Conservation (phyloP, 2,888 invertebrate species). For the Carabus problematicus region DNA sequence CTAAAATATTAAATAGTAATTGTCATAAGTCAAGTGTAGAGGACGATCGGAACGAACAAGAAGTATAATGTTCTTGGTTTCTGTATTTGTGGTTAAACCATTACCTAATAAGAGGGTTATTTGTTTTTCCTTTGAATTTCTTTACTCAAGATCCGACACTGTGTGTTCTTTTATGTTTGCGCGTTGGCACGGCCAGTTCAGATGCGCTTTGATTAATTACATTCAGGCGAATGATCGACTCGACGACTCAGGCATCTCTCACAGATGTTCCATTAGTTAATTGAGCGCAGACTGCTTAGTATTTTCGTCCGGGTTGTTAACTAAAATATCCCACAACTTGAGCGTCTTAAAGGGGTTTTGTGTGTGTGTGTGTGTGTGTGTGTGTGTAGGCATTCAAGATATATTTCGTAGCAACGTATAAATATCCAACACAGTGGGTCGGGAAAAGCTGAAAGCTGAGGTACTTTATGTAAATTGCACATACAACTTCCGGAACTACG, state of each 20-base stretch:
- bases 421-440: slow-evolving; percentile 26
- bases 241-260: slow-evolving; percentile 35
- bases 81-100: no score
- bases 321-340: slow-evolving; percentile 14
- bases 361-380: slow-evolving; percentile 12
- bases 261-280: slow-evolving; percentile 43
- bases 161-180: no score
- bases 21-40: no score
- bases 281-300: slow-evolving; percentile 35
- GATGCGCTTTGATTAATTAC: slow-evolving; percentile 41
- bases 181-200: no score
- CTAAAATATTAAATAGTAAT: no score
- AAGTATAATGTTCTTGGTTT: no score
- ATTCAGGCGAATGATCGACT: slow-evolving; percentile 41
- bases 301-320: slow-evolving; percentile 34
- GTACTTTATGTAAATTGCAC: slow-evolving; percentile 36
- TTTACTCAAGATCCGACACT: no score
- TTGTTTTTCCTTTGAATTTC: no score
- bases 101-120: no score
- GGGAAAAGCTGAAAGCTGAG: slow-evolving; percentile 21
- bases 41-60: no score
- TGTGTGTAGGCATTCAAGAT: neutral
- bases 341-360: slow-evolving; percentile 34
- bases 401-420: slow-evolving; percentile 22
- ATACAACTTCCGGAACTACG: neutral